Conservation (phyloP, 2,888 invertebrate species). For the Caenorhabditis zanzibari region DNA sequence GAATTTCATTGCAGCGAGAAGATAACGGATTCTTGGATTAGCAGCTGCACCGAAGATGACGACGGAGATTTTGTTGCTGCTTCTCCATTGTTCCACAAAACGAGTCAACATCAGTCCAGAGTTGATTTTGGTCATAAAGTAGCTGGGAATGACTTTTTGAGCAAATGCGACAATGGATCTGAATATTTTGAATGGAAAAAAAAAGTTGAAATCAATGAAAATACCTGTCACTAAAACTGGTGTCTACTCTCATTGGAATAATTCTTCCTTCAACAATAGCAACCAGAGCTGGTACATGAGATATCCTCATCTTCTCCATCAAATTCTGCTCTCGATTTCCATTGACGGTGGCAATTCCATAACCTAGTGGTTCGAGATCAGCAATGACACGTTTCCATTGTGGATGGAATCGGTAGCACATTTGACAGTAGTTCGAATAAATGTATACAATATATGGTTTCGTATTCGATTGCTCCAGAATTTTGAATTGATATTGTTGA, state of each 20-base stretch:
- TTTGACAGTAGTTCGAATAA: constrained; percentile 85
- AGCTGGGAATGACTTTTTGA: constrained; percentile 83
- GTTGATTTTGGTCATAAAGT: constrained; percentile 73
- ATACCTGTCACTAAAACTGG: constrained; percentile 76
- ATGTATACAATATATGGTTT: constrained; percentile 85
- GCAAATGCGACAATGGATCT: constrained; percentile 83
- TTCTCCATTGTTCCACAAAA: constrained; percentile 80
- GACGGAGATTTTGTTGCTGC: constrained; percentile 79
- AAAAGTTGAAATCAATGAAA: not conserved
- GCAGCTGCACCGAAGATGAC: constrained; percentile 77
- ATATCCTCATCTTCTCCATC: constrained; percentile 83
- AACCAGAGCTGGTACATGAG: constrained; percentile 84
- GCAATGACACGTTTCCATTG: constrained; percentile 84
- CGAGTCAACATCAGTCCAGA: constrained; percentile 72
- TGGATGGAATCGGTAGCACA: constrained; percentile 84
- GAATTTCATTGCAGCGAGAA: constrained; percentile 81
- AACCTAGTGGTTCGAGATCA: constrained; percentile 84
- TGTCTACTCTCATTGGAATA: constrained; percentile 80
- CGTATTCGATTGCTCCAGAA: constrained; percentile 82
- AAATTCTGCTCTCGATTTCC: constrained; percentile 84
- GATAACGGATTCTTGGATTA: constrained; percentile 79
- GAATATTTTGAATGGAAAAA: constrained; percentile 1
- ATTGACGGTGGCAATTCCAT: constrained; percentile 85
- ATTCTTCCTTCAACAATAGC: constrained; percentile 84
- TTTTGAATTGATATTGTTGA: constrained; percentile 69